Percentiles rank a stretch among this genome's conserved stretches.
Conservation (phyloP, 2,113 vertebrate species). For the Eurystomus gularis region DNA sequence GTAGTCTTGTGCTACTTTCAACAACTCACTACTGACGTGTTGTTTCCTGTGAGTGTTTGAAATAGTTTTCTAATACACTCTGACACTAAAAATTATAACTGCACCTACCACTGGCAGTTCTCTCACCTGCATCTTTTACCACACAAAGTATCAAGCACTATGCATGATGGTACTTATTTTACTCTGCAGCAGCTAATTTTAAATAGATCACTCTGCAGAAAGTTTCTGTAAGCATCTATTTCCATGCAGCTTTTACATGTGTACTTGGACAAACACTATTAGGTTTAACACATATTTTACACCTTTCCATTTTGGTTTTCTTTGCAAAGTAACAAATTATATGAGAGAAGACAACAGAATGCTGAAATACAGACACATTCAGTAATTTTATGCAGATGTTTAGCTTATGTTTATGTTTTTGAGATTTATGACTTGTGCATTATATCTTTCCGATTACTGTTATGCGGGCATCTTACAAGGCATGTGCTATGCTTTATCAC, state of each 20-base stretch:
- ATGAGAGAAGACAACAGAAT: not conserved
- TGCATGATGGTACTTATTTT: not conserved
- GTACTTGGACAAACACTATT: not conserved
- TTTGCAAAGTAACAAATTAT: not conserved
- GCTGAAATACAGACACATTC: not conserved
- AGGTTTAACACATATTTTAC: not conserved
- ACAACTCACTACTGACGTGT: not conserved
- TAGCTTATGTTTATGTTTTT: not conserved
- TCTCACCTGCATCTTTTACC: not conserved
- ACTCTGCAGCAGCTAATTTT: not conserved
- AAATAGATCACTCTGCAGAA: not conserved
- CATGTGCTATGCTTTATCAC: not conserved
- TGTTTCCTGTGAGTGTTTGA: not conserved
- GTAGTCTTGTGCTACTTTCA: not conserved
- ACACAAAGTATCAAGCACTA: not conserved
- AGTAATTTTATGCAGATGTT: not conserved
- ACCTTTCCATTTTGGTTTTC: not conserved
- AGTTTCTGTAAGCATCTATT: not conserved
- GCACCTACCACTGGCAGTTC: not conserved
- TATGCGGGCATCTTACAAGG: not conserved
- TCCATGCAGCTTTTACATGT: not conserved
- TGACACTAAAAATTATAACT: not conserved
- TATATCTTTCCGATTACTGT: not conserved
- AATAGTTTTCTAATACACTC: not conserved
- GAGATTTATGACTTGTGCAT: not conserved